Base-by-base conservation (phyloP, 1,140 invertebrate species). In the Bombus impatiens region DNA sequence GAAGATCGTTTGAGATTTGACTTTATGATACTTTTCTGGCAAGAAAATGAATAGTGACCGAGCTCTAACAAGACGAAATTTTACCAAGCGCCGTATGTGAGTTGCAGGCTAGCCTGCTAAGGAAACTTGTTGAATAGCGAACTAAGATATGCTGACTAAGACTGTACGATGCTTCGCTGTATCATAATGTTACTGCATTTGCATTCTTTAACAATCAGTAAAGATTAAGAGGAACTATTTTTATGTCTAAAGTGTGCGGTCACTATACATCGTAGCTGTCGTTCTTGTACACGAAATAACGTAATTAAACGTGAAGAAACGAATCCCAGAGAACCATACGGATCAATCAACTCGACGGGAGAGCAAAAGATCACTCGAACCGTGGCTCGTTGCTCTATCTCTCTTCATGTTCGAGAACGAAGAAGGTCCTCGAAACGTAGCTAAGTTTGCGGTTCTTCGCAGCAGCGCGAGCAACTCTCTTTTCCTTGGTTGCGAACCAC, bases 401-500 rank as follows among this genome's bases (percentile, higher is more conserved):
- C 18, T 74, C 65, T 32, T 32, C 28, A 12, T 40, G 32, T 37
- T 32, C 25, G 32, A 13, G 22, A 32, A 42, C 65, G 76, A 40
- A 70, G 42, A 47, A 62, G 32, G 67, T 72, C n/a, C 57, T 80
- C 42, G 32, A 62, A 71, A 62, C 42, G 47, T 84, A 84, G 47
- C 76, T 67, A 79, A 79, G 82, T 44, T 70, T 67, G 37, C 32
- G 67, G 76, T 71, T 53, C 74, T 77, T 70, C 25, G 47, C 3
- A 37, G 3, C 25, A 32, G 47, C 47, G 47, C 18, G 47, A 53
- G 47, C 47, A 13, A 15, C 68, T 40, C 35, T 32, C 42, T 85
- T 84, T 71, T n/a, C 28, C 35, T n/a, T 28, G 28, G 5, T 83
- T 40, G 76, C 40, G 77, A 78, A 71, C n/a, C 44, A 84, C 74